Evolutionary conservation across 2,113 vertebrate species (phyloP).

Genomic region (Irena cyanogastra): DNA sequence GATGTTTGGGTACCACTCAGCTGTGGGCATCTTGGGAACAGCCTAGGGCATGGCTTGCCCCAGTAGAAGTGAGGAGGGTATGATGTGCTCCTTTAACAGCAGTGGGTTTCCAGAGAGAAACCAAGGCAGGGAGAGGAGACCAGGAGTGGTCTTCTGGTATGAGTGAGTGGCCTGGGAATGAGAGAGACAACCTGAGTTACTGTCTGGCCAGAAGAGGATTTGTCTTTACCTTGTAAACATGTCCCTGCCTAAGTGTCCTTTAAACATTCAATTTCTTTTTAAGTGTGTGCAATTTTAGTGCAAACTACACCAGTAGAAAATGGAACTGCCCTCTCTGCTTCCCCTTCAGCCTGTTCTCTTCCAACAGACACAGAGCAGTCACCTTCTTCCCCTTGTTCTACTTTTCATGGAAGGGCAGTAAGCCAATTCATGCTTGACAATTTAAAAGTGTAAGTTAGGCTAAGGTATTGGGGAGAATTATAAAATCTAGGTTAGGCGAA

Average conservation of each 20-base stretch:
- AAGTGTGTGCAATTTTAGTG: not conserved
- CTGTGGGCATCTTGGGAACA: not conserved
- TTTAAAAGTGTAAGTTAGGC: not conserved
- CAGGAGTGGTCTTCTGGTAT: not conserved
- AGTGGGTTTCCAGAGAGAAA: not conserved
- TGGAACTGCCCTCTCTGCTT: not conserved
- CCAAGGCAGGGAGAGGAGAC: not conserved
- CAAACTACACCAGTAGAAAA: not conserved
- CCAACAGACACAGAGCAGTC: not conserved
- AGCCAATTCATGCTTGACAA: not conserved
- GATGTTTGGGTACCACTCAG: not conserved
- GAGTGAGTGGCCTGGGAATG: not conserved
- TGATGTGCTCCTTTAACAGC: not conserved
- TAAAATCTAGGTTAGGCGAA: not conserved
- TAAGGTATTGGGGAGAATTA: not conserved
- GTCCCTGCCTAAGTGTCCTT: not conserved
- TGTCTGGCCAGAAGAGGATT: not conserved
- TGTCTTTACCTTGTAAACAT: not conserved
- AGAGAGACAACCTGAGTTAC: not conserved
- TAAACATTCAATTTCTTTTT: not conserved
- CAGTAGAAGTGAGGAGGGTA: not conserved
- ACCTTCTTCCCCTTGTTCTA: not conserved
- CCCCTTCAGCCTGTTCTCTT: not conserved
- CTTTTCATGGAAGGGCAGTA: not conserved
- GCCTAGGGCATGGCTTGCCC: not conserved